Base-by-base conservation (phyloP, 1,140 invertebrate genomes). In the Adoxophyes honmai region DNA sequence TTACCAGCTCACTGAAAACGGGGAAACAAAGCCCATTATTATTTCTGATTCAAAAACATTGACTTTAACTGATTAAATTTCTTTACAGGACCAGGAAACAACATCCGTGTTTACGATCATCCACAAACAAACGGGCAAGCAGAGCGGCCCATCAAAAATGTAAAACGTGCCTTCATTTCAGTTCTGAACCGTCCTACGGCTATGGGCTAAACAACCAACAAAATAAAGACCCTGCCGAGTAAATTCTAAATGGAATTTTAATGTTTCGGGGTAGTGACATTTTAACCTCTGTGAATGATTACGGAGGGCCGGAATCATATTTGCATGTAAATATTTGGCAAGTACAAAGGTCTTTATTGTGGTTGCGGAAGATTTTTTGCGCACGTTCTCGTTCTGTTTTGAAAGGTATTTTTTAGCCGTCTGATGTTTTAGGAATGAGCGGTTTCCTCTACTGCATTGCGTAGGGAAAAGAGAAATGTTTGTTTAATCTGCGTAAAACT, bases 181-280 rank as follows among this genome's bases (percentile, higher is more conserved):
- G 18, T 18, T 9, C n/a, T 6, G 21, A 13, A 13, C 18, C 42
- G 14, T 13, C 42, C 28, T 11, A 28, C n/a, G 21, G 42, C 16
- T 48, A 48, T 18, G 7, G n/a, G 5, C 18, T 48, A 48, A 48
- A 48, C 42, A 48, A n/a, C 6, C 18, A 28, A 48, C 21, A 28
- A 48, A 48, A 21, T 21, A 48, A 48, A 21, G 16, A 21, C 9
- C 16, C 18, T 28, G 6, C 42, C 21, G 21, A 48, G 42, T 33
- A 48, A 48, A 48, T 48, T 48, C 1, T n/a, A 48, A 48, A 48
- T 11, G 18, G 42, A 48, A 48, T 48, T 21, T 48, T 48, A 48
- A 48, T 48, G 42, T 48, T 48, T 33, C 42, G 21, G 16, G 18
- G 42, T 33, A 21, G 18, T 48, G 42, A 28, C 42, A 33, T 48